Evolutionary conservation across 1,140 invertebrate genomes (phyloP), one percentile per base, ranked within the genome.

Genomic region (Rhagoletis pomonella): DNA sequence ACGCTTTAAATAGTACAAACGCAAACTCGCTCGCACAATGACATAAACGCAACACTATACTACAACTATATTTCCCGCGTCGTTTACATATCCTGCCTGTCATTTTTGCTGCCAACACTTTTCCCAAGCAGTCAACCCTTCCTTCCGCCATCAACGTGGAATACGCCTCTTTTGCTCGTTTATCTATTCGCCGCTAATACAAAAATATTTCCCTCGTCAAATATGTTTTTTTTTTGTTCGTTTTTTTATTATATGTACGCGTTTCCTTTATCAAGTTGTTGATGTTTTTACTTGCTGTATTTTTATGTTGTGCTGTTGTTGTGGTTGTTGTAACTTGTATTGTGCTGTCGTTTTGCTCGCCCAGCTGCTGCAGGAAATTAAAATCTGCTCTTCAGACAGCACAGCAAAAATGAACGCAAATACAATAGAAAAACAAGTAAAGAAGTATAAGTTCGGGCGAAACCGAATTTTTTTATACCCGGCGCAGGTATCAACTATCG

Each of bases 311-410:
- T 12, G 3, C 44, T 73, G 67, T 17, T 47, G 42, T 73, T 73
- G n/a, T n/a, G n/a, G 42, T 73, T 73, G 42, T 50, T 73, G 42
- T 69, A 9, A 55, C 39, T 44, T 47, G 67, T 69, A 17, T 73
- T 73, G 67, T 73, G n/a, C 7, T 73, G 67, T 3, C 17, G 44
- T 47, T 73, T 73, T 39, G 17, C 67, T 73, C 67, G 67, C 39
- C 60, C 67, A 47, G 67, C 67, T 73, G 67, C 42, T 73, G 67
- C 67, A 73, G 67, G 67, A 73, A 73, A 73, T 73, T 73, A 73
- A 73, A 73, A 73, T 47, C 67, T 73, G 44, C 42, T 47, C 14
- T 44, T n/a, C 67, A 73, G 67, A n/a, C 42, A 73, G n/a, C n/a
- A n/a, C n/a, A n/a, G 29, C 12, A 39, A 73, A 73, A 73, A 62